Percentiles rank a stretch among this genome's conserved stretches.
phyloP scores from a whole-genome alignment of 1,140 invertebrate genomes.

The Philotrypesis tridentata region DNA sequence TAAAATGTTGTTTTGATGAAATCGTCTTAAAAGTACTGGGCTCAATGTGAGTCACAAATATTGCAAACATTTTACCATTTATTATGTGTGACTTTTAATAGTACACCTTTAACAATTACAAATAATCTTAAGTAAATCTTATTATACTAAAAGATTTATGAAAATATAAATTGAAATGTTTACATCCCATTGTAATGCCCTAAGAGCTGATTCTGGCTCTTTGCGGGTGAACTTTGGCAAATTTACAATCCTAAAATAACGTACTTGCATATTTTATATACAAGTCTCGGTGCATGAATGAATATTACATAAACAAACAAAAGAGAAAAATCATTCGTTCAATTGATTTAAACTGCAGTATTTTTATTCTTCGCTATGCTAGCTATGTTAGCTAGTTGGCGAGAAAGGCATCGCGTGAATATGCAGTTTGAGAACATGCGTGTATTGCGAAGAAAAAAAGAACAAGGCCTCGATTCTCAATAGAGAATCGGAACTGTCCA shows the following conservation, averaged over 20 bases:
- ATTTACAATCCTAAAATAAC: slow-evolving; percentile 31
- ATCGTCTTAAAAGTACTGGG: slow-evolving; percentile 31
- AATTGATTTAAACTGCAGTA: background rate
- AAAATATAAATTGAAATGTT: slow-evolving; percentile 37
- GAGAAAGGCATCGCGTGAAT: background rate
- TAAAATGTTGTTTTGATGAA: slow-evolving; percentile 47
- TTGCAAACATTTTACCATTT: slow-evolving; percentile 44
- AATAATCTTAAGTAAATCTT: slow-evolving; percentile 46
- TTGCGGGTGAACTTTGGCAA: slow-evolving; percentile 32
- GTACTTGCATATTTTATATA: background rate
- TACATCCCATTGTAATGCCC: slow-evolving; percentile 41
- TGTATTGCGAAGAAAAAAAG: background rate
- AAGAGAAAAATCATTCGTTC: background rate
- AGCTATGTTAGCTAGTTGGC: background rate
- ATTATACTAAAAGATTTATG: slow-evolving; percentile 35
- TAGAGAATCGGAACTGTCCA: slow-evolving; percentile 12
- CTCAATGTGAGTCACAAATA: slow-evolving; percentile 62
- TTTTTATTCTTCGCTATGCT: background rate
- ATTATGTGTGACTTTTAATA: slow-evolving; percentile 35
- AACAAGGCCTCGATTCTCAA: background rate
- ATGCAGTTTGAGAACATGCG: background rate
- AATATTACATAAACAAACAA: background rate
- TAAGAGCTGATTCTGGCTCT: slow-evolving; percentile 21
- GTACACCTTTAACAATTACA: too few species aligned
- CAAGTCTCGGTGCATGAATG: background rate